Evolutionary conservation across 2,888 invertebrate genomes (phyloP), one percentile per base, ranked within the genome.

Genomic region (Phyllotreta cruciferae): DNA sequence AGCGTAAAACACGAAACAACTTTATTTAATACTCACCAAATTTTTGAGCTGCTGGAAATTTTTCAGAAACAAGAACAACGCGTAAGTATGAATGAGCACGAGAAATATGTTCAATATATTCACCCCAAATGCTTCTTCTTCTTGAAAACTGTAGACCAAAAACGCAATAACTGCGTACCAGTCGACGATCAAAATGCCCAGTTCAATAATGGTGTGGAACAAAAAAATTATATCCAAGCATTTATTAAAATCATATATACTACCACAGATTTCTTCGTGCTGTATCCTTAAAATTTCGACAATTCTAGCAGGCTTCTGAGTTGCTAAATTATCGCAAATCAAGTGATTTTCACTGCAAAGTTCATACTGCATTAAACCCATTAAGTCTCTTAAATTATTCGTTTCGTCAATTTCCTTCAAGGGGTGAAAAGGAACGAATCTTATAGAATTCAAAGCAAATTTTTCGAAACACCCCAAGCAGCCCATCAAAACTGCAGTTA

Each of bases 91-190:
- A 42, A 77, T 55, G 9, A 77, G 24, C 0, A 80, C 78, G 62
- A 76, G 80, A 10, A 78, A 58, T 62, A 77, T 75, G 66, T 81
- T 81, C 36, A 80, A 63, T 6, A 79, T 70, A 62, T 81, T 77
- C 6, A 79, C 75, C 0, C 75, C 75, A 14, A 70, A 72, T 24
- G 78, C 77, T 36, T 70, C 62, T 3, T 75, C 74, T 5, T 75
- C 69, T 10, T 75, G 68, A 66, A 79, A 79, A 35, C 70, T 70
- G 56, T 77, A 80, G 3, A 78, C 78, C 44, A 79, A 66, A 62
- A 79, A 78, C 14, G 80, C 77, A 34, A 81, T 76, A 6, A 80
- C 80, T 1, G 80, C 79, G 62, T 81, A 81, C 77, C 79, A 79
- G 60, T 78, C 75, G 1, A 81, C 71, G 47, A 81, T 78, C 35